Evolutionary conservation across 2,797 vertebrate genomes (phyloP), one percentile per base, ranked within the genome.

Genomic region (Catostomus latipinnis): DNA sequence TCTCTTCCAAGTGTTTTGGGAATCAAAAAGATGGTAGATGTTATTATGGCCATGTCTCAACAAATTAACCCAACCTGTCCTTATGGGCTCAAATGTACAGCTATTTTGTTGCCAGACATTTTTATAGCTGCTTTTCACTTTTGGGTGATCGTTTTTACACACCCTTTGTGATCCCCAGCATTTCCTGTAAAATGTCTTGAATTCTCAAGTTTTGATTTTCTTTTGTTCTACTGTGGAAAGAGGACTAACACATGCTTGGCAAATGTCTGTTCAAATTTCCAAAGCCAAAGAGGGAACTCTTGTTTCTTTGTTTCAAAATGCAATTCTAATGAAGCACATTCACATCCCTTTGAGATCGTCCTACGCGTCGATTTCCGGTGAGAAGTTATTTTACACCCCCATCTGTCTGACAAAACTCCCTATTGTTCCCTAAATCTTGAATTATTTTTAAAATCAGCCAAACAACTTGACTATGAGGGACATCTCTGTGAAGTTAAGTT

Each of bases 351-450:
- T 78, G 84, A 79, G 83, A 77, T 82, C 5, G 54, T 61, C 76
- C 46, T 90, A 91, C 93, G 91, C 87, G 88, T 85, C 86, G 81
- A 75, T 84, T 88, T 93, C 87, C 88, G 91, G 87, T 90, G 89
- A 76, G 88, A 87, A 88, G 86, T 56, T 18, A 86, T 77, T 83
- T 84, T 80, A 69, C 73, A 83, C 69, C 57, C 85, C 87, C 82
- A 80, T 87, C 86, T 87, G 79, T 85, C 84, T 18, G 78, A 91
- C 88, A 88, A 85, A 74, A 77, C 90, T 89, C 71, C 71, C 88
- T 80, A 89, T 91, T 94, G 92, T 94, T 94, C 91, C 87, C 83
- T 88, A 76, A 88, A 81, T 85, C 81, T 74, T 88, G 90, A 93
- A 84, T 90, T 90, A 87, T 87, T 81, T 84, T 89, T 81, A 70